These are phyloP conservation scores for Platycheirus rosarum DNA, from an alignment of 2,888 invertebrate genomes.

Conservation along the genomic window DNA sequence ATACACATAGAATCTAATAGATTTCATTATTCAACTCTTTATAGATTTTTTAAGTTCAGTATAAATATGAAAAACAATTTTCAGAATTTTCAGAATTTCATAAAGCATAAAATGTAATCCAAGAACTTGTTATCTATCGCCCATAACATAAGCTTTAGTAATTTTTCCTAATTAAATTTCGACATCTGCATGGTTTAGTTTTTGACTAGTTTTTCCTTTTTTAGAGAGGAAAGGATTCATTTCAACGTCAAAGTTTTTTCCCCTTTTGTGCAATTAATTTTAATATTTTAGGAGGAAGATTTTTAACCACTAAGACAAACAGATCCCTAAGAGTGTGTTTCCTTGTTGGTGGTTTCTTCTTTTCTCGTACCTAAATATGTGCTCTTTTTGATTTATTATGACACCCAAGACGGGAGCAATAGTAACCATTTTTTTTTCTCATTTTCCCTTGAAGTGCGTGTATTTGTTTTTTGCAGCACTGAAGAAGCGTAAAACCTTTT, in stretches of 20 bases:
- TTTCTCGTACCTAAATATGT: conserved; percentile 11
- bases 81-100: too few relatives aligned
- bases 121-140: not conserved
- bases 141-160: not conserved
- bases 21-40: too few relatives aligned
- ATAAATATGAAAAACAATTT: too few relatives aligned
- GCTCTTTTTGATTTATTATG: conserved; percentile 65
- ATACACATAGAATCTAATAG: too few relatives aligned
- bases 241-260: conserved; percentile 60
- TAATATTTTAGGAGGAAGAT: conserved; percentile 64
- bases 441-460: conserved; percentile 36
- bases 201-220: conserved; percentile 7
- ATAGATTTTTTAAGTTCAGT: too few relatives aligned
- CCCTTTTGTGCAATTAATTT: conserved; percentile 63
- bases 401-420: conserved; percentile 46
- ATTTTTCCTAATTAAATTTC: conserved; percentile 60
- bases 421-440: conserved; percentile 29
- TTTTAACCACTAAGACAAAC: conserved; percentile 65
- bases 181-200: conserved; percentile 40
- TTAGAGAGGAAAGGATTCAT: not conserved
- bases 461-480: conserved; percentile 43
- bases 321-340: conserved; percentile 25
- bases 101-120: too few relatives aligned
- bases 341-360: conserved; percentile 16
- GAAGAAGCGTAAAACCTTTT: conserved; percentile 46